phyloP scores from a whole-genome alignment of 1,140 invertebrate genomes.

The Zaprionus ghesquierei region DNA sequence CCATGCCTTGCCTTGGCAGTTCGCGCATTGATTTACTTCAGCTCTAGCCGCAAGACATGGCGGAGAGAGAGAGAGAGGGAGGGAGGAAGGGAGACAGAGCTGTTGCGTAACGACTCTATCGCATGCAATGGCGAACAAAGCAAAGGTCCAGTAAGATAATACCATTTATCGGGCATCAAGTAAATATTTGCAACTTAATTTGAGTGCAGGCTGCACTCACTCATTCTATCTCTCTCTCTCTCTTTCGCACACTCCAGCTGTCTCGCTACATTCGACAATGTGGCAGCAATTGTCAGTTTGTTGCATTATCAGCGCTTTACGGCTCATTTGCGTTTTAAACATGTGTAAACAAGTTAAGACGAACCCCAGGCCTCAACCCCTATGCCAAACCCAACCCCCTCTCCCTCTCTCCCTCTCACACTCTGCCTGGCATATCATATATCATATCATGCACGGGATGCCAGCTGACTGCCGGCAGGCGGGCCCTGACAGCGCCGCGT shows the following conservation, averaged over 20 bases:
- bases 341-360: conserved; percentile 71
- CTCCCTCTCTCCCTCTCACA: background rate
- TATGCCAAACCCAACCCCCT: background rate
- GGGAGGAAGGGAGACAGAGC: background rate
- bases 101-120: background rate
- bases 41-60: conserved; percentile 10
- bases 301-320: conserved; percentile 75
- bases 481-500: conserved; percentile 30
- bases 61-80: background rate
- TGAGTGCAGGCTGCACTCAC: conserved; percentile 2
- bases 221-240: background rate
- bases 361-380: background rate
- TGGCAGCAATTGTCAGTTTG: conserved; percentile 67
- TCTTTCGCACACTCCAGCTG: background rate
- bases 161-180: conserved; percentile 6
- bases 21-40: conserved; percentile 35
- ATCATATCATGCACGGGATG: conserved; percentile 36
- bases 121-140: background rate
- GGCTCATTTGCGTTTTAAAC: conserved; percentile 77
- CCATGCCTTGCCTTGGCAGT: conserved; percentile 32
- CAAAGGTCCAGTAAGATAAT: conserved; percentile 4
- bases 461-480: conserved; percentile 23
- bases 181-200: conserved; percentile 14
- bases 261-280: background rate
- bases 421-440: conserved; percentile 7